Base-by-base conservation (phyloP, 2,797 vertebrate genomes). In the Melanotaenia pygmaea region DNA sequence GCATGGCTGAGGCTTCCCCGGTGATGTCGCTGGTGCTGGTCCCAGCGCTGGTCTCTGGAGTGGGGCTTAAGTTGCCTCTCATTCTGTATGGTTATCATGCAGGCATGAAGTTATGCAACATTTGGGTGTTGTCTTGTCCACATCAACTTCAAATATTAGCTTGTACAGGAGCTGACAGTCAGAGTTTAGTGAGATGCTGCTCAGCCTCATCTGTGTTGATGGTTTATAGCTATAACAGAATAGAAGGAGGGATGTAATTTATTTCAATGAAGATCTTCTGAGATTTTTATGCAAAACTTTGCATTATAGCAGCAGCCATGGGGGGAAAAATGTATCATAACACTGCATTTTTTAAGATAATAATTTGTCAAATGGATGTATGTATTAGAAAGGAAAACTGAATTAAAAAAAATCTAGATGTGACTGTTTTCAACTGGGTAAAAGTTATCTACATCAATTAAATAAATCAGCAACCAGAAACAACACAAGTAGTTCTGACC, bases 121-220 rank as follows among this genome's bases (percentile, higher is more conserved):
- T 81, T 87, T 89, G 92, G 94, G 91, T 94, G 92, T 94, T 91
- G 93, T 91, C 92, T 88, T 90, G 89, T 93, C 91, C 91, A 91
- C 89, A 91, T 86, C 85, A 86, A 86, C 89, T 85, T 90, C 89
- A 93, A 91, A 93, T 93, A 92, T 93, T 91, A 88, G 87, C 89
- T 80, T 10, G 34, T 10, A 47, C 76, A 82, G 63, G 65, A 80
- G 76, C 80, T 74, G 83, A 77, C 74, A 53, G 77, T 89, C 74
- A 70, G 61, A 51, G 58, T 68, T 10, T 62, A 59, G 20, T 11
- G 75, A 75, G 82, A 77, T 88, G 85, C 67, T 84, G 77, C 54
- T 67, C 63, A 63, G 70, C 43, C 64, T 70, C 34, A 40, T 43
- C 16, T 22, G 24, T 69, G 34, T 14, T 59, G 32, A 57, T 37